These are phyloP conservation scores for Notothenia rossii DNA, from an alignment of 2,113 vertebrate species.

Conservation along the genomic window DNA sequence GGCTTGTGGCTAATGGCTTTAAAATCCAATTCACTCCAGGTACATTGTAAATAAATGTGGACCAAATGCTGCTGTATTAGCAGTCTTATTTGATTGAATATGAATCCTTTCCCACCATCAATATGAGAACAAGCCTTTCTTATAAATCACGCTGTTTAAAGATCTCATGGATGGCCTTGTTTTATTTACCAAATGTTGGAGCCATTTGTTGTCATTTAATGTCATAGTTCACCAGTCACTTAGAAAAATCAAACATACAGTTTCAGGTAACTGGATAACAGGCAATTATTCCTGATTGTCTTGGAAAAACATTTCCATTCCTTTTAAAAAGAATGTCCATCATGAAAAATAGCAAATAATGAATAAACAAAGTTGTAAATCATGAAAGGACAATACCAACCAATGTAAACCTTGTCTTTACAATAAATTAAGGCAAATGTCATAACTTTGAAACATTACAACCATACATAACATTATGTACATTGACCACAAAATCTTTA, in stretches of 20 bases:
- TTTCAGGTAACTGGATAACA: conserved; percentile 74
- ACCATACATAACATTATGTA: background rate
- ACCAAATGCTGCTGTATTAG: background rate
- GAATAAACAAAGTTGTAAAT: background rate
- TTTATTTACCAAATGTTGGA: conserved; percentile 60
- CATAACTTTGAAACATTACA: background rate
- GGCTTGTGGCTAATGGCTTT: conserved; percentile 94
- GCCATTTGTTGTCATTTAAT: conserved; percentile 70
- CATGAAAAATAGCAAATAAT: background rate
- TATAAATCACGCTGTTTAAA: conserved; percentile 70
- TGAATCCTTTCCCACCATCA: background rate
- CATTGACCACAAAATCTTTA: background rate
- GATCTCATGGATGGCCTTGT: conserved; percentile 65
- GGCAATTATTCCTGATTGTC: conserved; percentile 68
- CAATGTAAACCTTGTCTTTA: background rate
- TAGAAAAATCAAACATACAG: conserved; percentile 75
- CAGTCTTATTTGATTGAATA: background rate
- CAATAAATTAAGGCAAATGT: background rate
- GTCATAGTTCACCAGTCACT: conserved; percentile 76
- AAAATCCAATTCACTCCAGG: conserved; percentile 90
- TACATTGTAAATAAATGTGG: conserved; percentile 65
- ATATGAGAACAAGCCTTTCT: conserved; percentile 49
- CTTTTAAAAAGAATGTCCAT: conserved; percentile 20
- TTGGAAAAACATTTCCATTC: conserved; percentile 27
- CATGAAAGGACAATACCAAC: background rate